Conservation (phyloP, 2,888 invertebrate genomes). For the Cosmia pyralina region DNA sequence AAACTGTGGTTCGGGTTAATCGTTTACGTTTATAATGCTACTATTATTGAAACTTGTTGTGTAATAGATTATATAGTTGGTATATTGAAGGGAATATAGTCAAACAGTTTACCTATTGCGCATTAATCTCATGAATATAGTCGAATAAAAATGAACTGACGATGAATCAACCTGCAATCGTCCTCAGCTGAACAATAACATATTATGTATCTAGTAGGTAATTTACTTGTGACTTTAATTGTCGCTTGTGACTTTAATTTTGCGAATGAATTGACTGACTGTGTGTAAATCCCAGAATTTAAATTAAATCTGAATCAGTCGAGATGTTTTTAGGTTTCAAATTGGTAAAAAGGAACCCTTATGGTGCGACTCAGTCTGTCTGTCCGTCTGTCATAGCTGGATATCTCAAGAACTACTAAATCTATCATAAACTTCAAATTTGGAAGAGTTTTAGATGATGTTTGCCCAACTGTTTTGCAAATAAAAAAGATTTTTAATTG, state of each 20-base stretch:
- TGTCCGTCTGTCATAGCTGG: too few species aligned
- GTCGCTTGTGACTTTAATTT: neutral
- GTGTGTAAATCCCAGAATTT: neutral
- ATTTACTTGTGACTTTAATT: neutral
- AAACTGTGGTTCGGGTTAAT: neutral
- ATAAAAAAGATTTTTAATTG: too few species aligned
- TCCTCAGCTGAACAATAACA: neutral
- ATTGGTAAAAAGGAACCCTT: too few species aligned
- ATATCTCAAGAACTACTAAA: too few species aligned
- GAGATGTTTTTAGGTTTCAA: too few species aligned
- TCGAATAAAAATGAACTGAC: neutral
- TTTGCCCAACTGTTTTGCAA: too few species aligned
- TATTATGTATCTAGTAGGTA: neutral
- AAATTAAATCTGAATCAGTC: neutral
- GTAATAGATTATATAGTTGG: neutral
- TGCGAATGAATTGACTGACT: neutral
- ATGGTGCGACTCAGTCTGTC: too few species aligned
- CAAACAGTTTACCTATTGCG: neutral
- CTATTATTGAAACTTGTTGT: slow-evolving; percentile 10
- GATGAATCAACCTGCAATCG: neutral
- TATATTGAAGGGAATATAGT: neutral
- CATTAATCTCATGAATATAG: neutral
- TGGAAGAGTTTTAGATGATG: too few species aligned
- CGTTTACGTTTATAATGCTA: neutral
- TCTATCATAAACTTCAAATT: too few species aligned